A percentile compares a stretch with the other conserved stretches of the same genome.
phyloP scores from a whole-genome alignment of 1,140 invertebrate genomes.

The Drosophila orosa region DNA sequence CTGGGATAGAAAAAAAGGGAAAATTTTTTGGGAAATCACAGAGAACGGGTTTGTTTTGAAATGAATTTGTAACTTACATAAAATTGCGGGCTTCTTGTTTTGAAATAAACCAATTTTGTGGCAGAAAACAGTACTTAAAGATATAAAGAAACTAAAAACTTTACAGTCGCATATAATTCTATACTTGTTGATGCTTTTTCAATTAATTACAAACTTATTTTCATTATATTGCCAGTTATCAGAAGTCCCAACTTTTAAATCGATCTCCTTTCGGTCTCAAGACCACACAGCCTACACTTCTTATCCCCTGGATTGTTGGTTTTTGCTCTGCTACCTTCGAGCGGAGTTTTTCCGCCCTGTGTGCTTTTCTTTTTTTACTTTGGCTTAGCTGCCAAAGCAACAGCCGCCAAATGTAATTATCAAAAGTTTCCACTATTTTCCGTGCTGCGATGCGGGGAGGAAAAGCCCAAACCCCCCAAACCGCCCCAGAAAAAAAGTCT shows the following conservation, averaged over 20 bases:
- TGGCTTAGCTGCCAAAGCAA: constrained; percentile 60
- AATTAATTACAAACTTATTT: too few species aligned
- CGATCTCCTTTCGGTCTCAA: neutral
- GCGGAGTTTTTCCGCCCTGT: neutral
- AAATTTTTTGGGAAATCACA: too few species aligned
- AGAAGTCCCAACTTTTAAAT: too few species aligned
- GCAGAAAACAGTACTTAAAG: too few species aligned
- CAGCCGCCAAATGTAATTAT: constrained; percentile 78
- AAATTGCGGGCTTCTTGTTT: too few species aligned
- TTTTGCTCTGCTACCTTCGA: constrained; percentile 1
- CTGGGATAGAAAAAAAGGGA: too few species aligned
- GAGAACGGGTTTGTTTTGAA: neutral
- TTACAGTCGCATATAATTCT: too few species aligned
- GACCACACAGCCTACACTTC: constrained; percentile 16
- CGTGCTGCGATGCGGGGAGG: constrained; percentile 12
- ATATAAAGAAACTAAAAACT: too few species aligned
- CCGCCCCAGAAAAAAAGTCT: neutral
- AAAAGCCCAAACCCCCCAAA: constrained; percentile 17
- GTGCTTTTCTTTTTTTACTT: constrained; percentile 16
- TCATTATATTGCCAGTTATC: too few species aligned
- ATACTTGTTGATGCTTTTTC: too few species aligned
- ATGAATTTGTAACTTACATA: too few species aligned
- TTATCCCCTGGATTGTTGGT: constrained; percentile 9
- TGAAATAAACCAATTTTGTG: too few species aligned
- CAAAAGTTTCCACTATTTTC: constrained; percentile 77